These are phyloP conservation scores for Drosophila azteca DNA, from an alignment of 1,140 invertebrate genomes.

Conservation along the genomic window DNA sequence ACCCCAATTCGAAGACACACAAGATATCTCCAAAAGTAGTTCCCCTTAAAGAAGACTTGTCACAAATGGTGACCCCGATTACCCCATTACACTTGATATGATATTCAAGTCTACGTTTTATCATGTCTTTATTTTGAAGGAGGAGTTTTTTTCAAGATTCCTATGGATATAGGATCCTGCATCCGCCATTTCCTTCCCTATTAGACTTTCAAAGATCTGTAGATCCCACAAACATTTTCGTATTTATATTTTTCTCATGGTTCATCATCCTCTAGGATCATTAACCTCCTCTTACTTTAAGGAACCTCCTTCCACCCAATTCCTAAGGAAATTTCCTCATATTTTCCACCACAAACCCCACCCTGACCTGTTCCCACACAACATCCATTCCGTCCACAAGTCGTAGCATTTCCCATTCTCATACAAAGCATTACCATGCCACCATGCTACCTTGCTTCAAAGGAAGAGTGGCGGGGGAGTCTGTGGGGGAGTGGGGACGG, in stretches of 20 bases:
- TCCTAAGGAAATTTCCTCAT: background rate
- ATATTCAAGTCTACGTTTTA: too few species aligned
- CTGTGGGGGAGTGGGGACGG: background rate
- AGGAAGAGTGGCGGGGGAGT: background rate
- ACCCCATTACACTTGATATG: too few species aligned
- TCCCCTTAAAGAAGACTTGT: too few species aligned
- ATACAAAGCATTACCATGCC: constrained; percentile 17
- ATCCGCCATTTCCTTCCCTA: too few species aligned
- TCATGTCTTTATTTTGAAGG: too few species aligned
- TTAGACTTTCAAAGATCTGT: too few species aligned
- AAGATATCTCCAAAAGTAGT: too few species aligned
- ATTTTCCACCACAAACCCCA: constrained; percentile 12
- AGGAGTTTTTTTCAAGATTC: too few species aligned
- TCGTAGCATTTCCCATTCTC: constrained; percentile 32
- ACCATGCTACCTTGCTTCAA: constrained; percentile 1
- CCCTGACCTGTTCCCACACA: constrained; percentile 34
- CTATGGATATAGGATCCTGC: too few species aligned
- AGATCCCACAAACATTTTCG: background rate
- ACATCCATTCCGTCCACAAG: constrained; percentile 9
- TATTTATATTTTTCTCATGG: background rate
- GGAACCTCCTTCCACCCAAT: background rate
- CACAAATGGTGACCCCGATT: too few species aligned
- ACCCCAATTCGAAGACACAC: too few species aligned
- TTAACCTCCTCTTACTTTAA: background rate
- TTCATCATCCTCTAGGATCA: background rate